Conservation (phyloP, 2,797 vertebrate species). For the Dipus sagitta region DNA sequence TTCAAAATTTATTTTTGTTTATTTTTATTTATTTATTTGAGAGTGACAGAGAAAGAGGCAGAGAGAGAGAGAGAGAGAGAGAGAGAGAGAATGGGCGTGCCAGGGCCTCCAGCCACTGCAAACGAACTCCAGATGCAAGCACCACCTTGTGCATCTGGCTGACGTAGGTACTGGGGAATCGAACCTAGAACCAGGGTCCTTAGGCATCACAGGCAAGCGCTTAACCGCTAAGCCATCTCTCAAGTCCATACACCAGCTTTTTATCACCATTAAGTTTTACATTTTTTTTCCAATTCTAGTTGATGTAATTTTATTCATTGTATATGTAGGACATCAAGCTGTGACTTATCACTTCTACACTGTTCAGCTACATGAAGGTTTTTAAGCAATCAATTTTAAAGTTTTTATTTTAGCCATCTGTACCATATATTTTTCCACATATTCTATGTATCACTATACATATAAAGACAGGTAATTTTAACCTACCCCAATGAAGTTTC, state of each 20-base stretch:
- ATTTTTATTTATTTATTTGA: too few relatives aligned
- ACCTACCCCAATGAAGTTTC: not conserved
- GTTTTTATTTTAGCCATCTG: not conserved
- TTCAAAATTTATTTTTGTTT: too few relatives aligned
- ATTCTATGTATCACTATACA: not conserved
- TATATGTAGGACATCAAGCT: not conserved
- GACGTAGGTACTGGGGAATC: too few relatives aligned
- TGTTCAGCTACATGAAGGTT: not conserved
- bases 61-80: too few relatives aligned
- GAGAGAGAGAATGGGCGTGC: too few relatives aligned
- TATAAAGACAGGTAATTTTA: not conserved
- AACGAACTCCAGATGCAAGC: too few relatives aligned
- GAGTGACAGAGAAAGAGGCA: too few relatives aligned
- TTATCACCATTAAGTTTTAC: not conserved
- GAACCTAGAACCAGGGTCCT: too few relatives aligned
- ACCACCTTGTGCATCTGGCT: too few relatives aligned
- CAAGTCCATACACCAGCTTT: not conserved
- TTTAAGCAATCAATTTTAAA: not conserved
- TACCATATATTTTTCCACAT: constrained; percentile 14
- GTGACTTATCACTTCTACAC: not conserved
- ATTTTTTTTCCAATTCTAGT: not conserved
- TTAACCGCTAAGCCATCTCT: too few relatives aligned
- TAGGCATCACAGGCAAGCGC: too few relatives aligned
- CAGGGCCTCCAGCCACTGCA: too few relatives aligned
- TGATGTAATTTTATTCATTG: not conserved